Percentiles rank a stretch among this genome's conserved stretches.
Evolutionary conservation across 2,888 invertebrate genomes (phyloP).

Genomic region (Melanostoma mellinum): DNA sequence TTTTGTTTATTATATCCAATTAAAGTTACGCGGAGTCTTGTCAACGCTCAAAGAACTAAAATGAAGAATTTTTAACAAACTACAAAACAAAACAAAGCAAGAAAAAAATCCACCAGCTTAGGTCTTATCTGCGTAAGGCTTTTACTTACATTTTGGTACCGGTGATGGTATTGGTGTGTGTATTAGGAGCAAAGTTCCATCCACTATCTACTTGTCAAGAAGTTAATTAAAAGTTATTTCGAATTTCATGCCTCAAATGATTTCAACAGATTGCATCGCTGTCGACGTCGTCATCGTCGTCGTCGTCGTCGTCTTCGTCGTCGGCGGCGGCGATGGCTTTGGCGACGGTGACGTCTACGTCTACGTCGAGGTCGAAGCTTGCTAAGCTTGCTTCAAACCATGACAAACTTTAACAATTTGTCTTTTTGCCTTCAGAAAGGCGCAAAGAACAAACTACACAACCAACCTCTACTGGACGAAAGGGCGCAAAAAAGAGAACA

Average conservation of each 20-base stretch:
- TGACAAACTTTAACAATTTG: conserved; percentile 70
- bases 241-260: conserved; percentile 71
- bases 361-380: background rate
- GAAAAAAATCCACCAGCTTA: conserved; percentile 24
- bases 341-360: background rate
- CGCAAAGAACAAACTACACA: conserved; percentile 7
- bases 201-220: conserved; percentile 67
- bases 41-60: conserved; percentile 18
- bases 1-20: conserved; percentile 34
- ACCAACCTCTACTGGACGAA: conserved; percentile 21
- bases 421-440: conserved; percentile 47
- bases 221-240: conserved; percentile 73
- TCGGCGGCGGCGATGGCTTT: background rate
- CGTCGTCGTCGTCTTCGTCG: background rate
- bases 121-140: conserved; percentile 18
- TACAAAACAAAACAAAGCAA: background rate
- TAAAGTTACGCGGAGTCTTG: conserved; percentile 35
- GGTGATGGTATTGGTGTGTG: conserved; percentile 22
- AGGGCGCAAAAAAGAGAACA: conserved; percentile 3
- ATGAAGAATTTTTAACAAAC: conserved; percentile 10
- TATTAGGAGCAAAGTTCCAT: conserved; percentile 53
- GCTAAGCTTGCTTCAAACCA: conserved; percentile 26
- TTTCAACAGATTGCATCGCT: conserved; percentile 69
- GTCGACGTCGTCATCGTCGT: background rate
- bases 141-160: background rate